Conservation (phyloP, 2,888 invertebrate species). For the Chouioia cunea region DNA sequence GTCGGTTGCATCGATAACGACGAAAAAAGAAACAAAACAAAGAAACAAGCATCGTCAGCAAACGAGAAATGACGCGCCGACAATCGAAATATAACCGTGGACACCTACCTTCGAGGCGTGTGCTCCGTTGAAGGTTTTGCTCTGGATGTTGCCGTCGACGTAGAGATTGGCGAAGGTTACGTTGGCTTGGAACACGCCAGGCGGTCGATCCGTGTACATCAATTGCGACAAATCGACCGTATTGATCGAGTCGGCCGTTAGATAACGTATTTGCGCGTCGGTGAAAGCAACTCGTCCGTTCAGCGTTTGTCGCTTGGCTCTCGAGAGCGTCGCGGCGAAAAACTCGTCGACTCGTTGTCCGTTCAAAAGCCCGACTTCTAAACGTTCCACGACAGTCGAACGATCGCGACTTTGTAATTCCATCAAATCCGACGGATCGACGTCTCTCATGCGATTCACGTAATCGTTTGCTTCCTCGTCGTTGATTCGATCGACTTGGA, state of each 20-base stretch:
- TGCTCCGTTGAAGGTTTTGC: slow-evolving; percentile 52
- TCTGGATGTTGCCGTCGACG: slow-evolving; percentile 51
- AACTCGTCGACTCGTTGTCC: slow-evolving; percentile 49
- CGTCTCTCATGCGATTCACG: slow-evolving; percentile 43
- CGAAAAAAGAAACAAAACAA: too few relatives aligned
- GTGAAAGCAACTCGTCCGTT: slow-evolving; percentile 49
- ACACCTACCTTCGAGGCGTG: slow-evolving; percentile 53
- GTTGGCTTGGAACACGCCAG: slow-evolving; percentile 52
- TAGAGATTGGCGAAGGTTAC: slow-evolving; percentile 54
- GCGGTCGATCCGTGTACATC: slow-evolving; percentile 53
- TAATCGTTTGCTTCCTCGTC: slow-evolving; percentile 46
- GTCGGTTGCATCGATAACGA: too few relatives aligned
- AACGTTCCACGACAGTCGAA: slow-evolving; percentile 52
- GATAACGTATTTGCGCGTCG: slow-evolving; percentile 47
- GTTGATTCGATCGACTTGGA: slow-evolving; percentile 51
- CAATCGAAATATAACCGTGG: too few relatives aligned
- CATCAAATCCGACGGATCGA: slow-evolving; percentile 38
- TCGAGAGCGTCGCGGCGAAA: slow-evolving; percentile 51
- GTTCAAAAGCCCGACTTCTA: slow-evolving; percentile 50
- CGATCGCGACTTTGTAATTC: slow-evolving; percentile 47
- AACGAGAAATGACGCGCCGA: too few relatives aligned
- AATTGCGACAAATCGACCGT: slow-evolving; percentile 47
- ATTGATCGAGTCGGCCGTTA: slow-evolving; percentile 53
- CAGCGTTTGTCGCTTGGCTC: slow-evolving; percentile 52
- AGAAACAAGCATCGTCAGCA: too few relatives aligned